Evolutionary conservation across 2,113 vertebrate genomes (phyloP), one percentile per base, ranked within the genome.

Genomic region (Grallaria varia): DNA sequence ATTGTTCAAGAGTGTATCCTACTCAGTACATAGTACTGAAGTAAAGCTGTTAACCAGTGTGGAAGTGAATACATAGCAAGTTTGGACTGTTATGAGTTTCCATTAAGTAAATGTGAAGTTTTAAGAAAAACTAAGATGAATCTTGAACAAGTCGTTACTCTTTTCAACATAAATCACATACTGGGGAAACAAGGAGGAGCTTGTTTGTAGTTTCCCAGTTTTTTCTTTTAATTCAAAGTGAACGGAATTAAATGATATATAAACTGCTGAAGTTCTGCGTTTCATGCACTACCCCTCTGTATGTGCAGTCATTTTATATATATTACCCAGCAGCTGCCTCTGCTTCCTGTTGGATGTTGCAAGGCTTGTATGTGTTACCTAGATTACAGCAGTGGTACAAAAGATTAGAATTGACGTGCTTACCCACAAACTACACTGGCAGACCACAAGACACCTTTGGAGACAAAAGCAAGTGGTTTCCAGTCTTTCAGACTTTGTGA

Each of bases 261-360:
- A 94, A 96, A 95, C 45, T 94, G 44, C 49, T 69, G 55, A 78
- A 83, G 78, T 89, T 79, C 68, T 95, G 53, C 66, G 81, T 88
- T 95, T 96, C 82, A 63, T 90, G 59, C 78, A 66, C 69, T 94
- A 45, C 67, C 87, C 72, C 27, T 94, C 85, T 78, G 37, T 96
- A 83, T 42, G 42, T 52, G 49, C 47, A 96, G 83, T 84, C 78
- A 49, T 68, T 74, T 86, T 45, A 40, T 75, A 89, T 74, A 66
- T 94, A 92, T 96, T 95, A 89, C 92, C 80, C 76, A 92, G 95
- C 91, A 92, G 86, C 85, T 94, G 88, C 93, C 75, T 96, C 72
- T 93, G 94, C 93, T 98, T 97, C 97, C 96, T 97, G 97, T 91
- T 97, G 92, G 86, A 94, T 97, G 84, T 97, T 97, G 94, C 97